phyloP scores from a whole-genome alignment of 2,797 vertebrate genomes.

The Syndactyla subalaris region DNA sequence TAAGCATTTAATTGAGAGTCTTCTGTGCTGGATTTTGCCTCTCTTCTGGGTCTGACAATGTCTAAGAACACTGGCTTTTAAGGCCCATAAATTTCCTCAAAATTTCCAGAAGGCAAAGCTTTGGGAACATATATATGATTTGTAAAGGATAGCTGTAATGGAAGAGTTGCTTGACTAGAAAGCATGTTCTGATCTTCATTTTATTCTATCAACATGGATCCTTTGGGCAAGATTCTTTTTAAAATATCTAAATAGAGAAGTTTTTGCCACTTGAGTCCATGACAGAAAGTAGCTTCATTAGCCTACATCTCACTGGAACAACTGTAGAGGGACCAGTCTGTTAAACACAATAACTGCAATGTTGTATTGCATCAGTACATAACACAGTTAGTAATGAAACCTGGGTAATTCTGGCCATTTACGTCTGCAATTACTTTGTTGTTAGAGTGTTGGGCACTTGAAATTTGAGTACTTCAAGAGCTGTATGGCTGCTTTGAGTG shows the following conservation, averaged over 20 bases:
- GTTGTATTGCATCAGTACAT: neutral
- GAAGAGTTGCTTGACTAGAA: neutral
- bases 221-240: neutral
- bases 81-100: neutral
- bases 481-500: neutral
- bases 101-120: neutral
- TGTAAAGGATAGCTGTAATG: neutral
- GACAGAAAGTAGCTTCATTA: neutral
- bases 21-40: neutral
- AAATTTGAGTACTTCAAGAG: neutral
- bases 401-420: neutral
- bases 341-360: neutral
- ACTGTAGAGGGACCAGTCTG: neutral
- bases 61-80: neutral
- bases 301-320: neutral
- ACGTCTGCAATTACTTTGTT: neutral
- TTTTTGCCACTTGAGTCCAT: neutral
- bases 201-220: neutral
- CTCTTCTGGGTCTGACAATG: neutral
- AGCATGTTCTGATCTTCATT: neutral
- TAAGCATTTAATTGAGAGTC: neutral
- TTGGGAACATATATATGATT: neutral
- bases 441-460: neutral
- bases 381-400: neutral
- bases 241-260: neutral